Evolutionary conservation across 2,797 vertebrate species (phyloP), one percentile per base, ranked within the genome.

Genomic region (Buceros bicornis): DNA sequence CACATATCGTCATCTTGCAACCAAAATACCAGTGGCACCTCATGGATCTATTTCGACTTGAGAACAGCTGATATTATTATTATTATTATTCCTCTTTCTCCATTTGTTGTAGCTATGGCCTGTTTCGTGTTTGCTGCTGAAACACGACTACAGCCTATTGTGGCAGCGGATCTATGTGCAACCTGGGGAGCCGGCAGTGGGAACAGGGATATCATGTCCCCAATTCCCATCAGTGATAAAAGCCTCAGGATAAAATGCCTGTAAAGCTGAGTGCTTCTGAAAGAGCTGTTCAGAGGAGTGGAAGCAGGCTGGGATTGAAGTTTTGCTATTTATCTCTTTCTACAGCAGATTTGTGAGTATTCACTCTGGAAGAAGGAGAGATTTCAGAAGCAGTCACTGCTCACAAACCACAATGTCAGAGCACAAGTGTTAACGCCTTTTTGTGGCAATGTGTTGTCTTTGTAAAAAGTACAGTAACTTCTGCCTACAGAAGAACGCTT

Each of bases 181-280:
- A 16, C 66, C 16, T 72, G 1, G 72, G 69, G 72, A 89, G 53
- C 42, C 1, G 1, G 78, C 61, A 47, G 51, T 33, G 69, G 50
- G 72, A 95, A 74, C 22, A 18, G 72, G 33, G 66, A 90, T 95
- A 76, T 82, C 48, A 18, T 25, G 58, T 88, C 62, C 62, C n/a
- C 40, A 21, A 58, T 86, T 96, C 76, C 89, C 87, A 83, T 83
- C 79, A 66, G 58, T 1, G 20, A 94, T 70, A 86, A 88, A 92
- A 95, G 72, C 91, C 77, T 84, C 72, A 15, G 95, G 80, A 95
- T 88, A 94, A 93, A 91, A 91, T 12, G 48, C 48, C 84, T 81
- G 72, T 35, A 76, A 83, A 91, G 79, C 76, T 1, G 0, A 92
- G 62, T 33, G 76, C 77, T 86, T 66, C 82, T 79, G 87, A 81